Evolutionary conservation across 2,797 vertebrate species (phyloP), one percentile per base, ranked within the genome.

Genomic region (Enteromius paludinosus): DNA sequence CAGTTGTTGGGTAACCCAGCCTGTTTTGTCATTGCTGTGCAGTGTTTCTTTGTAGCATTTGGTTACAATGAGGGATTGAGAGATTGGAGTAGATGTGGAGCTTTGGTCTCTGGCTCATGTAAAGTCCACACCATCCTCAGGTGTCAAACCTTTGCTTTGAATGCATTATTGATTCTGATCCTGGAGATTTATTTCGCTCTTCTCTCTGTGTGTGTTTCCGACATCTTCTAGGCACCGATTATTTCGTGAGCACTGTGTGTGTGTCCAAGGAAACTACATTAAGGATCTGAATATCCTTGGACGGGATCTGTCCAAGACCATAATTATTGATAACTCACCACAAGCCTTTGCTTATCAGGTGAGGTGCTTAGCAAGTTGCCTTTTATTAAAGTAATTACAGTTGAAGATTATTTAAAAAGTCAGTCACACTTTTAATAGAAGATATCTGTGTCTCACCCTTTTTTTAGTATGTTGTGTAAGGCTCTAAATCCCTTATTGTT

Each of bases 331-430:
- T 95, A 99, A 99, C 94, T 99, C 98, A 96, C 98, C 98, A 15
- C 98, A 99, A 96, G 97, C 97, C 96, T 99, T 99, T 93, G 98
- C 98, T 69, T 99, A 99, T 92, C 98, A 99, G 97, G 98, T 99
- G 86, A 93, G 92, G 6, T 0, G 11, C 11, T 33, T 4, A 28
- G 15, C 12, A 10, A n/a, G 45, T 73, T 65, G 4, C 20, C 47
- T 64, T 33, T 33, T 64, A 64, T 8, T 59, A 1, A 59, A 59
- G 4, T 25, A 28, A 45, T 70, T 5, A 18, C 23, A 71, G 7
- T 25, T 68, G 23, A 41, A 66, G 14, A 45, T 0, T 45, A 23
- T 2, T 23, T 68, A 38, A n/a, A 38, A 38, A 66, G 10, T 47
- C 25, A 72, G 6, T 72, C 10, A 72, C 10, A 14, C 18, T 35